phyloP scores from a whole-genome alignment of 2,113 vertebrate species.

The Cyanoliseus patagonus region DNA sequence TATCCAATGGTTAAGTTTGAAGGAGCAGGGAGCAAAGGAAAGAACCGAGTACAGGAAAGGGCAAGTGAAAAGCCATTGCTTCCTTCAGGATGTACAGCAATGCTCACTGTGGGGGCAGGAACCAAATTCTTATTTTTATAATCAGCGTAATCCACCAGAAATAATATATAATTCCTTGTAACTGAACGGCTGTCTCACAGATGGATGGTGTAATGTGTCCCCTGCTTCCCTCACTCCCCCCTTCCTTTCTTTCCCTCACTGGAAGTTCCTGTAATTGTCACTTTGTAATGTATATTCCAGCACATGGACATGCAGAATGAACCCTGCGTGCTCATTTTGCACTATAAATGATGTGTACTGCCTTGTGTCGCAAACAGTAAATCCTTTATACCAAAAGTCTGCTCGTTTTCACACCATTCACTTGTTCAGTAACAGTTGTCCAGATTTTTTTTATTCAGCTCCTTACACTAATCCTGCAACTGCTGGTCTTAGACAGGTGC shows the following conservation, averaged over 20 bases:
- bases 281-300: slow-evolving; percentile 75
- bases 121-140: slow-evolving; percentile 76
- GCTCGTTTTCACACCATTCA: slow-evolving; percentile 84
- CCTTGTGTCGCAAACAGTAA: slow-evolving; percentile 81
- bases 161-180: slow-evolving; percentile 79
- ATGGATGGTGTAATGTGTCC: slow-evolving; percentile 78
- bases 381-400: slow-evolving; percentile 80
- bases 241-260: slow-evolving; percentile 59
- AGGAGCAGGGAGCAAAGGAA: neutral
- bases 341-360: slow-evolving; percentile 71
- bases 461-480: slow-evolving; percentile 83
- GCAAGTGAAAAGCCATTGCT: slow-evolving; percentile 68
- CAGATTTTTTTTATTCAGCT: slow-evolving; percentile 80
- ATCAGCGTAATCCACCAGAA: slow-evolving; percentile 82
- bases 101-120: slow-evolving; percentile 41
- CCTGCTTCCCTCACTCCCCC: neutral
- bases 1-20: neutral
- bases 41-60: neutral
- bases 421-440: slow-evolving; percentile 82
- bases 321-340: slow-evolving; percentile 50
- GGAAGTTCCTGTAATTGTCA: slow-evolving; percentile 69
- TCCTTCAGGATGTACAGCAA: slow-evolving; percentile 61
- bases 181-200: slow-evolving; percentile 80
- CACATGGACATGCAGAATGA: slow-evolving; percentile 60
- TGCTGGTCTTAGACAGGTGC: slow-evolving; percentile 85